Evolutionary conservation across 2,113 vertebrate species (phyloP), one percentile per base, ranked within the genome.

Genomic region (Zapus hudsonius): DNA sequence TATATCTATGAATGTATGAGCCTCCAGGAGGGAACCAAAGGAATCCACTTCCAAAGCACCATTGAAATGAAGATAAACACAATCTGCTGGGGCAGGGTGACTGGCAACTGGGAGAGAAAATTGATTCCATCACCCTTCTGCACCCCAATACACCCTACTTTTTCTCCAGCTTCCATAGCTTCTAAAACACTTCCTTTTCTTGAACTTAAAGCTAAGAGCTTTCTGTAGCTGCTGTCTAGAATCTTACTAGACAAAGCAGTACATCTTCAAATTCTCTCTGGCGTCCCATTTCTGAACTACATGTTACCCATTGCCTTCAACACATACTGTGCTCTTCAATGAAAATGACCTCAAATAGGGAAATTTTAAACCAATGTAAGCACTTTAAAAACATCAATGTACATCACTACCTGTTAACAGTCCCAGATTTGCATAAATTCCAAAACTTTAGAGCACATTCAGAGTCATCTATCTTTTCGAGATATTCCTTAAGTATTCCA

Each of bases 401-500:
- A 73, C 96, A 94, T 96, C 87, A 94, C 86, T 95, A 97, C 96
- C 90, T 79, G 87, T 87, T 84, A 96, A 88, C 44, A 96, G 95
- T 97, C 96, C 90, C 86, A 96, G 85, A 98, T 92, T 97, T 91
- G 84, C 63, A 95, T 83, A 96, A 96, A 95, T n/a, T 90, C 91
- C 76, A 96, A 97, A 97, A 95, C 69, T 96, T 97, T 96, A 97
- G 97, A 97, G 96, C 96, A 98, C 97, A 97, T 97, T 98, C 96
- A 96, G 97, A 97, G 98, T 97, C 97, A 97, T 96, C 96, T 98
- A 96, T 96, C 95, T 96, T 73, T 97, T 84, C 91, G 93, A 98
- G 95, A 97, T 97, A 97, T 69, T 83, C 63, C 82, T 83, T 96
- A 97, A 95, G 96, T 96, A 81, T 95, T 98, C 97, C 97, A 97